These are phyloP conservation scores for Alexandromys fortis DNA, from an alignment of 2,113 vertebrate genomes.

Conservation along the genomic window DNA sequence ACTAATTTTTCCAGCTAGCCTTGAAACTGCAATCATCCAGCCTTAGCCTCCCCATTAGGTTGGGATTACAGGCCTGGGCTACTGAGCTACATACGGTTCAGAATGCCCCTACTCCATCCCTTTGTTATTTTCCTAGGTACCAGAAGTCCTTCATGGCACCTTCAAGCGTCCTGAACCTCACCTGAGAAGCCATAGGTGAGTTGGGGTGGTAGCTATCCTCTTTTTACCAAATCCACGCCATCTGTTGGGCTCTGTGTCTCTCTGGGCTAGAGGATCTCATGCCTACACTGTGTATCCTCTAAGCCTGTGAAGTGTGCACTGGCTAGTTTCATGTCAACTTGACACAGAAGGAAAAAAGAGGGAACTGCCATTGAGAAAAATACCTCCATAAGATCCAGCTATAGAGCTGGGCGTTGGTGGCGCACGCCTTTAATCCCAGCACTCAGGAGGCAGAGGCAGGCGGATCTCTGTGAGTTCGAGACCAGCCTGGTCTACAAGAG, in stretches of 20 bases:
- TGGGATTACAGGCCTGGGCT: neutral
- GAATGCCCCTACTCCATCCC: neutral
- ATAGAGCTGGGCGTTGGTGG: too few relatives aligned
- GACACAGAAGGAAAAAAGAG: neutral
- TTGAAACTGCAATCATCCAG: neutral
- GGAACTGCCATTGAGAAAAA: neutral
- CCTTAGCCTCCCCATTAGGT: neutral
- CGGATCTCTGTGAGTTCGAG: too few relatives aligned
- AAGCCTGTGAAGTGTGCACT: neutral
- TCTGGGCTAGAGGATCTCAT: rapidly evolving
- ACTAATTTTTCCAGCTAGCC: neutral
- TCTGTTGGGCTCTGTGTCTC: neutral
- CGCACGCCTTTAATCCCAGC: too few relatives aligned
- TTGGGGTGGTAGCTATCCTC: neutral
- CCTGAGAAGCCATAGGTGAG: neutral
- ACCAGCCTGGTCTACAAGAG: too few relatives aligned
- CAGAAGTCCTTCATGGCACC: neutral
- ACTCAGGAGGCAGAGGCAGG: too few relatives aligned
- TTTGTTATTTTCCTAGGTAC: neutral
- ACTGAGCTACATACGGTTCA: neutral
- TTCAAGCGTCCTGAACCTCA: neutral
- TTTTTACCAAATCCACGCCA: neutral
- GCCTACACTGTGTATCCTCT: neutral
- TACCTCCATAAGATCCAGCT: neutral
- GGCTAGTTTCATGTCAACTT: neutral